A percentile compares a stretch with the other conserved stretches of the same genome.
These are phyloP conservation scores for Anaspis maculata DNA, from an alignment of 2,888 invertebrate species.

Conservation along the genomic window DNA sequence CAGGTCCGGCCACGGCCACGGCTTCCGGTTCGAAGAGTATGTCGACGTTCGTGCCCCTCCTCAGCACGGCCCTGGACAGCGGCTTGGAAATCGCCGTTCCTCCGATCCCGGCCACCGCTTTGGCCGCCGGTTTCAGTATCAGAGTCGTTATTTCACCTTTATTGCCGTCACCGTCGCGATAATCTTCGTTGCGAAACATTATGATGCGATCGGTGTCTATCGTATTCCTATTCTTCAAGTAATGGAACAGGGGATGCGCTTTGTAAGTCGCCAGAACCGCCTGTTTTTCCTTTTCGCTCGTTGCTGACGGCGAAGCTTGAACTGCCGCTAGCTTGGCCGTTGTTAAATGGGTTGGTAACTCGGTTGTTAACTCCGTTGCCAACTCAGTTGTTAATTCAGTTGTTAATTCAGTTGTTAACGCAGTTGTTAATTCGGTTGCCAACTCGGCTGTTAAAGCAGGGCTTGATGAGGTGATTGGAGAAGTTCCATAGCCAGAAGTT, in stretches of 20 bases:
- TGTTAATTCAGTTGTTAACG: too few relatives aligned
- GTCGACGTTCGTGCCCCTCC: constrained; percentile 51
- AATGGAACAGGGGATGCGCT: constrained; percentile 33
- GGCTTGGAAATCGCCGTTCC: constrained; percentile 66
- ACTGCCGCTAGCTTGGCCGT: too few relatives aligned
- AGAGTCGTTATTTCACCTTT: constrained; percentile 39
- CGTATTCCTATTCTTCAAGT: constrained; percentile 31
- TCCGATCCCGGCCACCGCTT: constrained; percentile 55
- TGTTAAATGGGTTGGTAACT: too few relatives aligned
- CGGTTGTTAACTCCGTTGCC: too few relatives aligned
- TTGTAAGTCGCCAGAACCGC: constrained; percentile 29
- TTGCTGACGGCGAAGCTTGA: too few relatives aligned
- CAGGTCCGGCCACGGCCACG: constrained; percentile 65
- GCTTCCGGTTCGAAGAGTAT: constrained; percentile 61
- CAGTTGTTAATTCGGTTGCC: too few relatives aligned
- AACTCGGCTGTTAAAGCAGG: too few relatives aligned
- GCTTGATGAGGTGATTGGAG: too few relatives aligned
- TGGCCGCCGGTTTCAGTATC: constrained; percentile 57
- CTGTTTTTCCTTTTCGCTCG: too few relatives aligned
- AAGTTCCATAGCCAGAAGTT: too few relatives aligned
- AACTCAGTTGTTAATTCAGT: too few relatives aligned
- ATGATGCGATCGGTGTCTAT: constrained; percentile 27
- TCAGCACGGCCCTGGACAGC: constrained; percentile 55
- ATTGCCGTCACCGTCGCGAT: constrained; percentile 9
- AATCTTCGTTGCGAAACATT: constrained; percentile 27